Percentiles rank a stretch among this genome's conserved stretches.
Evolutionary conservation across 2,888 invertebrate genomes (phyloP).

Genomic region (Rotaria magnacalcarata): DNA sequence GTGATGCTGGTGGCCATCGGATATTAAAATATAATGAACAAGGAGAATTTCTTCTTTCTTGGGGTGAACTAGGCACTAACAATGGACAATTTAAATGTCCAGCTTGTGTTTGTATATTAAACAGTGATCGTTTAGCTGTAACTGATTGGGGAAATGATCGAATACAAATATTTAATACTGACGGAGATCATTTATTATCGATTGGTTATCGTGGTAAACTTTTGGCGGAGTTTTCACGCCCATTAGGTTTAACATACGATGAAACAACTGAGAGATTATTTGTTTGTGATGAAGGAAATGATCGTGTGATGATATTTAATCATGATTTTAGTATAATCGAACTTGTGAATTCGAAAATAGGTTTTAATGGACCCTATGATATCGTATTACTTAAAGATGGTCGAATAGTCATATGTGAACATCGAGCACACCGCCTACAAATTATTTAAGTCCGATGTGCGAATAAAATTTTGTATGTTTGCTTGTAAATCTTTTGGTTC

Average conservation of each 20-base stretch:
- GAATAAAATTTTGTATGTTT: neutral
- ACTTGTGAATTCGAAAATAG: neutral
- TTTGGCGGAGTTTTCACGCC: constrained; percentile 42
- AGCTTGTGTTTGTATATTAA: constrained; percentile 41
- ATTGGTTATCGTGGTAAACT: constrained; percentile 41
- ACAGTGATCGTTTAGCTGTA: constrained; percentile 38
- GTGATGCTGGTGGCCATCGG: constrained; percentile 45
- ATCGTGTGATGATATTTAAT: neutral
- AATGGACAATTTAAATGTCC: constrained; percentile 46
- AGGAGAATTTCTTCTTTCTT: constrained; percentile 41
- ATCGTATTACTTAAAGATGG: neutral
- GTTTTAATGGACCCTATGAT: constrained; percentile 28
- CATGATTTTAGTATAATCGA: neutral
- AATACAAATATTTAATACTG: constrained; percentile 41
- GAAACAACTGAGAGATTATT: constrained; percentile 17
- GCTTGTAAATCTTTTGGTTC: neutral
- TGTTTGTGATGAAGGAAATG: constrained; percentile 21
- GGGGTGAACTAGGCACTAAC: constrained; percentile 40
- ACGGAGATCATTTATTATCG: constrained; percentile 38
- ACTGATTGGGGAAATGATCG: constrained; percentile 46
- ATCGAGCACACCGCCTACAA: constrained; percentile 33
- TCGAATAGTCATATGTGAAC: neutral
- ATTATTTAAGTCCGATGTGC: neutral
- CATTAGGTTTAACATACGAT: constrained; percentile 41
- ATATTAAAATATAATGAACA: constrained; percentile 42